These are phyloP conservation scores for Fragum fragum DNA, from an alignment of 2,888 invertebrate species.

Conservation along the genomic window DNA sequence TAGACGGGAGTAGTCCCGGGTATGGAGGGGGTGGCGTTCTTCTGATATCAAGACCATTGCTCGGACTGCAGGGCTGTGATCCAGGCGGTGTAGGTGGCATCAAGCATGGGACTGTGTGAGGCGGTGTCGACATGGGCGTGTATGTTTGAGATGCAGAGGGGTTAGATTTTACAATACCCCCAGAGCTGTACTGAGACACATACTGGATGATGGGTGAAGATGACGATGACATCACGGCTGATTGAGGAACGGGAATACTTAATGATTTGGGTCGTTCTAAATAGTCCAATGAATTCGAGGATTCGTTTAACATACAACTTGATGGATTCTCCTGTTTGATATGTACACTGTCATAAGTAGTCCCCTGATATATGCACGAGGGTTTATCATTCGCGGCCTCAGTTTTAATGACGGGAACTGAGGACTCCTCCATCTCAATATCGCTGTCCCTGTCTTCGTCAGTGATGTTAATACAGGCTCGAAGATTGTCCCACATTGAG, in stretches of 20 bases:
- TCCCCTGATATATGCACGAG: constrained; percentile 76
- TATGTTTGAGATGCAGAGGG: constrained; percentile 50
- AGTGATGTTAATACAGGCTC: constrained; percentile 77
- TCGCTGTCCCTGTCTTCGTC: constrained; percentile 61
- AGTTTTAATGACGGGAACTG: constrained; percentile 70
- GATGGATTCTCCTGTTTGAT: constrained; percentile 70
- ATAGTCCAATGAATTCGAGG: constrained; percentile 46
- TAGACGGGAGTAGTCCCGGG: constrained; percentile 72
- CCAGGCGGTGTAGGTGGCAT: constrained; percentile 82
- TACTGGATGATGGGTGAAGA: constrained; percentile 66
- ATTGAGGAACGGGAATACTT: constrained; percentile 73
- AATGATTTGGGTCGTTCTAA: constrained; percentile 65
- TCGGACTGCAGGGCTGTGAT: constrained; percentile 83
- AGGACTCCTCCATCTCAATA: constrained; percentile 55
- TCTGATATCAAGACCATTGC: constrained; percentile 71
- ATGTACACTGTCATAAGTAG: constrained; percentile 66
- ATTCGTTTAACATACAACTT: constrained; percentile 65
- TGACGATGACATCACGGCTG: constrained; percentile 55
- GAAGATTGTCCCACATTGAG: constrained; percentile 83
- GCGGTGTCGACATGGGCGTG: constrained; percentile 64
- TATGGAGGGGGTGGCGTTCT: constrained; percentile 83
- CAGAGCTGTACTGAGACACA: constrained; percentile 66
- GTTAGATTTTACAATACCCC: constrained; percentile 63
- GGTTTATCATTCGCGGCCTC: constrained; percentile 79
- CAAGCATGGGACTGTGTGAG: constrained; percentile 74